Evolutionary conservation across 2,797 vertebrate genomes (phyloP), one percentile per base, ranked within the genome.

Genomic region (Geotrypetes seraphini): DNA sequence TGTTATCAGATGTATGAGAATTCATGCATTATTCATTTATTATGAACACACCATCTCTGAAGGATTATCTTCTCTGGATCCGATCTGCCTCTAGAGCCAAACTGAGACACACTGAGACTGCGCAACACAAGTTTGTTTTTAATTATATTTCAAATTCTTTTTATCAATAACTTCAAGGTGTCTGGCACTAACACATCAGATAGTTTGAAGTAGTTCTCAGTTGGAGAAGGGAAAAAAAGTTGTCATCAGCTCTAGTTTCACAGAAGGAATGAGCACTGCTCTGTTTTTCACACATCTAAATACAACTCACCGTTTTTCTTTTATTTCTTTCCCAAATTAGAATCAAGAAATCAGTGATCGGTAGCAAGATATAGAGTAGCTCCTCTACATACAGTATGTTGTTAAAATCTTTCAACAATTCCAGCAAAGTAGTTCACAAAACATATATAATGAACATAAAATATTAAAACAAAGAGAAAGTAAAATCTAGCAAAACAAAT

Each of bases 1-100:
- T 67, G 81, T 78, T 83, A 84, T 79, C 88, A 94, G 87, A 91
- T 89, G 85, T 74, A 79, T 41, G 57, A 74, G 72, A 82, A 83
- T 72, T 78, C 70, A 71, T 28, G 59, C 73, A 86, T 84, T 42
- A 88, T 83, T 87, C 78, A 84, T 87, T 75, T 79, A 71, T 79
- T 66, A 70, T 56, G 68, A 67, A 66, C 83, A 87, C 84, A 86
- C 67, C 67, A 73, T 71, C 73, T 63, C 73, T 46, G 73, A 61
- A 53, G 60, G 55, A 68, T 57, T 39, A 51, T 43, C 47, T 51
- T 53, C 53, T 64, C 56, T 61, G 60, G 60, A 70, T 58, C 38
- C 47, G 45, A 64, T 52, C 53, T 65, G 57, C 33, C 39, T 33
- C 24, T 0, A 21, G 36, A 72, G 42, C 31, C 33, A 55, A 53